Percentiles rank a stretch among this genome's conserved stretches.
Conservation (phyloP, 2,113 vertebrate genomes). For the Engystomops pustulosus region DNA sequence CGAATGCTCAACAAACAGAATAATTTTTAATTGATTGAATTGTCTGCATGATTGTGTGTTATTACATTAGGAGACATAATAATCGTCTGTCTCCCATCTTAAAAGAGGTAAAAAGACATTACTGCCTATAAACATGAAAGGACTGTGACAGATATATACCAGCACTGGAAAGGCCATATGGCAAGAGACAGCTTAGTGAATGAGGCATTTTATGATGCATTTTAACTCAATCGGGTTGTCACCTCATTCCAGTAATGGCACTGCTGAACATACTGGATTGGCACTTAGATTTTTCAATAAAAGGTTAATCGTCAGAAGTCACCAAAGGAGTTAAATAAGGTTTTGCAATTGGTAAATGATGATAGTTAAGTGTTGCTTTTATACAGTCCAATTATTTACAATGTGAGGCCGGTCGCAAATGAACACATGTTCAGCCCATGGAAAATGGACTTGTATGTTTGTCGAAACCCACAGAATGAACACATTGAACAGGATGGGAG, state of each 20-base stretch:
- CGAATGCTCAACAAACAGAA: conserved; percentile 18
- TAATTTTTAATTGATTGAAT: conserved; percentile 27
- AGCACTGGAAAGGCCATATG: conserved; percentile 30
- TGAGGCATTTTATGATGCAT: conserved; percentile 18
- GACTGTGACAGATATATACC: conserved; percentile 40
- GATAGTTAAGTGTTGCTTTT: too few relatives aligned
- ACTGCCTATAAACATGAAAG: conserved; percentile 43
- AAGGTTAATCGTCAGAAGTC: not conserved
- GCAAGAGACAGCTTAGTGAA: conserved; percentile 25
- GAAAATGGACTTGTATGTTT: too few relatives aligned
- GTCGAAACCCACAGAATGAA: too few relatives aligned
- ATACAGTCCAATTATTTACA: too few relatives aligned
- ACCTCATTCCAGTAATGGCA: conserved; percentile 5
- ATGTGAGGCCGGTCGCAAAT: too few relatives aligned
- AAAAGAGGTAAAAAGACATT: conserved; percentile 19
- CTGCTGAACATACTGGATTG: not conserved
- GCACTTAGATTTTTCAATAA: not conserved
- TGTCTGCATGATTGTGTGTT: conserved; percentile 9
- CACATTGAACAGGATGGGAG: too few relatives aligned
- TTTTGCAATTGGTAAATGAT: not conserved
- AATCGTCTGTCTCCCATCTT: conserved; percentile 16
- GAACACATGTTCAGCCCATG: too few relatives aligned
- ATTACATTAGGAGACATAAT: conserved; percentile 36
- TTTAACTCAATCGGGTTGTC: conserved; percentile 28
- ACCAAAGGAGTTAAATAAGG: not conserved